phyloP scores from a whole-genome alignment of 2,888 invertebrate genomes.

The Lasius fuliginosus region DNA sequence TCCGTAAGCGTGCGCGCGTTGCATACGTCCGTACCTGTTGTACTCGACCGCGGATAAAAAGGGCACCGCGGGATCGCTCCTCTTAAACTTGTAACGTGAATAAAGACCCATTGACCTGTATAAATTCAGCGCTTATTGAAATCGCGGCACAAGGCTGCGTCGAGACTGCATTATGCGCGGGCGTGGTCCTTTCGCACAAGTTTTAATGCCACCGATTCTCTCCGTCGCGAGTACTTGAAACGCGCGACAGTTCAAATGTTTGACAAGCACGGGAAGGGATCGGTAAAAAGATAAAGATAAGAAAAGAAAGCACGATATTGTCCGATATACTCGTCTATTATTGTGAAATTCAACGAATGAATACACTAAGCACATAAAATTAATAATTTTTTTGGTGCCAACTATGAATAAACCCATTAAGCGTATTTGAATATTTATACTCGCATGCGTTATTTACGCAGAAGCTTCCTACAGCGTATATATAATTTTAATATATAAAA shows the following conservation, averaged over 20 bases:
- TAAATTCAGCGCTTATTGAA: conserved; percentile 4
- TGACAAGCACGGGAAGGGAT: background rate
- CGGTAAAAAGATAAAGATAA: background rate
- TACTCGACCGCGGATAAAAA: conserved; percentile 38
- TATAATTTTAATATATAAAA: background rate
- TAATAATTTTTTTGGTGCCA: conserved; percentile 1
- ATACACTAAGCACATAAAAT: background rate
- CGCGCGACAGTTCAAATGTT: background rate
- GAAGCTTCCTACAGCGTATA: background rate
- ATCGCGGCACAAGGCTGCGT: background rate
- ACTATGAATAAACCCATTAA: conserved; percentile 10
- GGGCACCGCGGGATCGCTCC: background rate
- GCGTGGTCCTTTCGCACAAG: background rate
- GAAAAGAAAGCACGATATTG: background rate
- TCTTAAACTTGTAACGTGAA: conserved; percentile 19
- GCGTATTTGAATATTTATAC: conserved; percentile 1
- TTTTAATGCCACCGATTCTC: background rate
- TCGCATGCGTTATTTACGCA: background rate
- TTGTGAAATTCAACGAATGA: background rate
- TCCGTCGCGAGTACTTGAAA: background rate
- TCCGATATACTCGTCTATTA: background rate
- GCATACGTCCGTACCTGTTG: conserved; percentile 56
- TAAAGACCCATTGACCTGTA: conserved; percentile 21
- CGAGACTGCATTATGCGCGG: background rate
- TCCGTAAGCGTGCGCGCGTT: background rate